phyloP scores from a whole-genome alignment of 2,888 invertebrate genomes.

The Standfussiana lucernea region DNA sequence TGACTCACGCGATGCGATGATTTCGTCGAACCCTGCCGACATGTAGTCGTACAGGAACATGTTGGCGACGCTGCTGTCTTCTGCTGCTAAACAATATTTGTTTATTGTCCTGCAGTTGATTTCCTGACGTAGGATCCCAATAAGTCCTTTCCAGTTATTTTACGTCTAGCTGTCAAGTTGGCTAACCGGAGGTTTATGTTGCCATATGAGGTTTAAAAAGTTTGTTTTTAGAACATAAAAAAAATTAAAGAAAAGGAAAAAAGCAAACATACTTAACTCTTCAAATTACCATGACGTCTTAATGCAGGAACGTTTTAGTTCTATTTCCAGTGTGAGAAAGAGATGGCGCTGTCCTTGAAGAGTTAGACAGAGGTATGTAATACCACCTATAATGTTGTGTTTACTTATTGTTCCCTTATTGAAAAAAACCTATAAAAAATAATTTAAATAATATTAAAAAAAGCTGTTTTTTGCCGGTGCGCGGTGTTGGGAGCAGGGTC shows the following conservation, averaged over 20 bases:
- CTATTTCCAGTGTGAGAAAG: too few relatives aligned
- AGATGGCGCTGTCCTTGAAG: too few relatives aligned
- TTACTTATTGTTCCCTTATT: too few relatives aligned
- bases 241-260: not conserved
- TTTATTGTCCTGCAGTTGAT: not conserved
- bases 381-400: not conserved
- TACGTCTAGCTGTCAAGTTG: not conserved
- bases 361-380: not conserved
- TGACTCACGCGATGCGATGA: conserved; percentile 12
- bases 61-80: not conserved
- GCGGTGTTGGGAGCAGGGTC: not conserved
- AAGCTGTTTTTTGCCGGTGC: not conserved
- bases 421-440: not conserved
- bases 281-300: too few relatives aligned
- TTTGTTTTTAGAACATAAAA: not conserved
- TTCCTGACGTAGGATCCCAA: not conserved
- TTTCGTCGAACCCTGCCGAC: conserved; percentile 3
- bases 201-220: not conserved
- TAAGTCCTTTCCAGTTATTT: not conserved
- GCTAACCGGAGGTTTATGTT: not conserved
- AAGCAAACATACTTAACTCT: too few relatives aligned
- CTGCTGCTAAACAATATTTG: not conserved
- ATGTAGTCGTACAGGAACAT: conserved; percentile 14
- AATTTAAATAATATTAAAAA: not conserved
- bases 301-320: too few relatives aligned